phyloP scores from a whole-genome alignment of 37 sponge, comb jelly and placozoan species.

The Hormiphora californensis region DNA sequence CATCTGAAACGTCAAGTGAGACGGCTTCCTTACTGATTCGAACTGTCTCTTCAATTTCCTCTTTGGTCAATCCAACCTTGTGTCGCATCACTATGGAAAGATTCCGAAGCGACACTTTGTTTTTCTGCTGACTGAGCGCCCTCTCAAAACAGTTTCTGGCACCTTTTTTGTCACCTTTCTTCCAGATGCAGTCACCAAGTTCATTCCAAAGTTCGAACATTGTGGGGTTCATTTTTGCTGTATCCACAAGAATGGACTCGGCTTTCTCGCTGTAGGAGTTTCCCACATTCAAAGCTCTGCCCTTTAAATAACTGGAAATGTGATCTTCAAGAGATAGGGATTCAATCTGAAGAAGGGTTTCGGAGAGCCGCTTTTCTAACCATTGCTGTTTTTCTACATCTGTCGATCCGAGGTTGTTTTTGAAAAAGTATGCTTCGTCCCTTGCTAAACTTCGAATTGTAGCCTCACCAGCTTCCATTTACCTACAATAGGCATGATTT shows the following conservation, averaged over 20 bases:
- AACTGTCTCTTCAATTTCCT: slow-evolving; percentile 38
- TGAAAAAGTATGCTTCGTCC: slow-evolving; percentile 44
- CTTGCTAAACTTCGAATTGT: too few species aligned
- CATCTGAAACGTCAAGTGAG: slow-evolving; percentile 34
- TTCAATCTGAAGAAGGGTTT: background rate
- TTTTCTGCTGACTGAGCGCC: slow-evolving; percentile 20
- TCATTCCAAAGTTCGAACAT: slow-evolving; percentile 53
- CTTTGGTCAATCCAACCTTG: background rate
- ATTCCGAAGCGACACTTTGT: slow-evolving; percentile 35
- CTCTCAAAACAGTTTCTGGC: slow-evolving; percentile 49
- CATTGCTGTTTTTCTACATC: slow-evolving; percentile 9
- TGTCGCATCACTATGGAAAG: slow-evolving; percentile 31
- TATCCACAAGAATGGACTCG: slow-evolving; percentile 18
- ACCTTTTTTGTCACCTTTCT: slow-evolving; percentile 35
- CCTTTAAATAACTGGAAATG: background rate
- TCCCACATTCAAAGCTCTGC: slow-evolving; percentile 27
- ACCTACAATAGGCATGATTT: too few species aligned
- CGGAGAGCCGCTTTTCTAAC: background rate
- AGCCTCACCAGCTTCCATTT: too few species aligned
- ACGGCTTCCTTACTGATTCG: slow-evolving; percentile 50
- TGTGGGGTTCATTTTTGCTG: slow-evolving; percentile 52
- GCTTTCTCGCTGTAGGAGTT: slow-evolving; percentile 10
- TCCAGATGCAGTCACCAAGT: slow-evolving; percentile 52
- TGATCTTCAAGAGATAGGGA: background rate
- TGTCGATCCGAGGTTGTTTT: background rate